Conservation (phyloP, 2,113 vertebrate genomes). For the Fregetta grallaria region DNA sequence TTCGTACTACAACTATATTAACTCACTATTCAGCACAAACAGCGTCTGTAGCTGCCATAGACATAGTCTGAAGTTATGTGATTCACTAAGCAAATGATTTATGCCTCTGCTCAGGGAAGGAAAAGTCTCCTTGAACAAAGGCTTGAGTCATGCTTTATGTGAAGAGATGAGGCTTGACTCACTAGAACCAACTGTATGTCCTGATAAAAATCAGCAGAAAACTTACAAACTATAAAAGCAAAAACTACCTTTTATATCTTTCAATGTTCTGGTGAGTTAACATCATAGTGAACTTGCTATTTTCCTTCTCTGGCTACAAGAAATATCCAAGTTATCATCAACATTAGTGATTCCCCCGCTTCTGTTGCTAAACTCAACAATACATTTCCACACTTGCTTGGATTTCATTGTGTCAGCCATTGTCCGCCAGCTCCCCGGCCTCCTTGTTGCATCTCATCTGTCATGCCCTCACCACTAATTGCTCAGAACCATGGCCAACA, state of each 20-base stretch:
- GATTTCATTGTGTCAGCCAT: neutral
- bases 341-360: neutral
- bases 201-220: neutral
- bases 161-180: neutral
- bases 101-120: neutral
- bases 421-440: neutral
- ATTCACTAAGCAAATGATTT: neutral
- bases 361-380: neutral
- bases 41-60: neutral
- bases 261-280: neutral
- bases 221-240: neutral
- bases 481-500: neutral
- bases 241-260: neutral
- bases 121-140: neutral
- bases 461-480: fast-evolving
- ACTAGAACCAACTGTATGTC: neutral
- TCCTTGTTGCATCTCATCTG: neutral
- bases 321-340: neutral
- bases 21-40: neutral
- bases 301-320: neutral
- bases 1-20: neutral
- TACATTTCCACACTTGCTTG: neutral
- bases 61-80: neutral
- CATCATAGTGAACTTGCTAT: neutral
- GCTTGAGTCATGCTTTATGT: neutral